Conservation (phyloP, 2,797 vertebrate species). For the Spatula versicolor region DNA sequence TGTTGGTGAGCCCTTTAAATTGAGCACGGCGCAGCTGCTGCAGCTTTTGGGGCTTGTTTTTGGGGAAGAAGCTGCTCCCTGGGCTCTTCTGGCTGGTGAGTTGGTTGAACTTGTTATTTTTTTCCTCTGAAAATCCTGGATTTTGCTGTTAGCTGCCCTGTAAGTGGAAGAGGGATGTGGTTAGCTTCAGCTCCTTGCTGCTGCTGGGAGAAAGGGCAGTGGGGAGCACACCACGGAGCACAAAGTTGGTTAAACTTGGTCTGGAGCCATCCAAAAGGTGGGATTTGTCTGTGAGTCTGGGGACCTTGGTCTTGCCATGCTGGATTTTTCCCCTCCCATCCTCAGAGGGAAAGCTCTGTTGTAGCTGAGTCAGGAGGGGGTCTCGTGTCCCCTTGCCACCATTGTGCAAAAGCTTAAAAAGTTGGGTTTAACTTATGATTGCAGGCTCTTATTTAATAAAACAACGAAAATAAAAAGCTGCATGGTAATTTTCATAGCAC, state of each 20-base stretch:
- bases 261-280: neutral
- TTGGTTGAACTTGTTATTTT: neutral
- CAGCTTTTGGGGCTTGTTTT: neutral
- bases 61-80: neutral
- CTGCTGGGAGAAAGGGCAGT: neutral
- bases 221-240: too few species aligned
- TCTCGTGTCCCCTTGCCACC: neutral
- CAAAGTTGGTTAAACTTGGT: neutral
- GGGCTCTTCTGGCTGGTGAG: neutral
- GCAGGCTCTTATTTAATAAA: too few species aligned
- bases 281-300: neutral
- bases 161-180: neutral
- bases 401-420: neutral
- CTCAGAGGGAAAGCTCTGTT: neutral
- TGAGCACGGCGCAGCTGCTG: neutral
- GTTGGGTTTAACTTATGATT: accelerated
- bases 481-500: neutral
- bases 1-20: neutral
- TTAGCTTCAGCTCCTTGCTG: neutral
- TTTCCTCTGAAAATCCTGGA: accelerated
- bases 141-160: neutral
- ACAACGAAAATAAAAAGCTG: neutral
- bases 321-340: neutral
- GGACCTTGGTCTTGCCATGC: neutral
- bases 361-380: too few species aligned